These are phyloP conservation scores for Drosophila teissieri DNA, from an alignment of 1,140 invertebrate genomes.

Conservation along the genomic window DNA sequence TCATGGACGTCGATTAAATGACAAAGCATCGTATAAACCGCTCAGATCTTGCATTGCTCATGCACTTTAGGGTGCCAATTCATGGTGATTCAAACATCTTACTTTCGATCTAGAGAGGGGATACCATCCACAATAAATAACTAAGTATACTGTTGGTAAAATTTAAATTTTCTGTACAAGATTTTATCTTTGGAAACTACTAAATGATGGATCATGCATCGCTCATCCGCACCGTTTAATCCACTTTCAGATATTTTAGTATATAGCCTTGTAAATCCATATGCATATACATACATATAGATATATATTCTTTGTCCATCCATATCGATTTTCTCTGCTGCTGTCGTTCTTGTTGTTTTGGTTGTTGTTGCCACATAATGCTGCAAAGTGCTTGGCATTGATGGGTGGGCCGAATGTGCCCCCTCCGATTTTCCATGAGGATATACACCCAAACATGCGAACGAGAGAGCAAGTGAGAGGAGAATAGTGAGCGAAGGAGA, in stretches of 20 bases:
- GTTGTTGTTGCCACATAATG: constrained; percentile 58
- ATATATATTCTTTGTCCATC: constrained; percentile 56
- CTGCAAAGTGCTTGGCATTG: constrained; percentile 58
- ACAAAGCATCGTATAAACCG: constrained; percentile 7
- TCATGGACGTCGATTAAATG: constrained; percentile 7
- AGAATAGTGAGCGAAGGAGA: background rate
- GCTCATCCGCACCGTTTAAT: constrained; percentile 15
- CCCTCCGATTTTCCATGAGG: constrained; percentile 16
- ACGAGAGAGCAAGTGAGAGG: background rate
- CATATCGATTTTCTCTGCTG: constrained; percentile 71
- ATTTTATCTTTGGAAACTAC: too few relatives aligned
- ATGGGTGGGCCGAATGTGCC: constrained; percentile 7
- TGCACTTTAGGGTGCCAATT: background rate
- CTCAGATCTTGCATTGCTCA: background rate
- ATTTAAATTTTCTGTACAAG: too few relatives aligned
- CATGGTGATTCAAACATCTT: background rate
- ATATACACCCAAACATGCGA: constrained; percentile 20
- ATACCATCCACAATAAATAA: too few relatives aligned
- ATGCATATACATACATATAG: constrained; percentile 4
- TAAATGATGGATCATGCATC: background rate
- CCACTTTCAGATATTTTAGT: too few relatives aligned
- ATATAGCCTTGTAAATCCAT: constrained; percentile 10
- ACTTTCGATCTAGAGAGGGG: too few relatives aligned
- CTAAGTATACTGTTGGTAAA: too few relatives aligned
- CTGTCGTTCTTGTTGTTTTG: constrained; percentile 36